Conservation (phyloP, 2,797 vertebrate species). For the Anomalospiza imberbis region DNA sequence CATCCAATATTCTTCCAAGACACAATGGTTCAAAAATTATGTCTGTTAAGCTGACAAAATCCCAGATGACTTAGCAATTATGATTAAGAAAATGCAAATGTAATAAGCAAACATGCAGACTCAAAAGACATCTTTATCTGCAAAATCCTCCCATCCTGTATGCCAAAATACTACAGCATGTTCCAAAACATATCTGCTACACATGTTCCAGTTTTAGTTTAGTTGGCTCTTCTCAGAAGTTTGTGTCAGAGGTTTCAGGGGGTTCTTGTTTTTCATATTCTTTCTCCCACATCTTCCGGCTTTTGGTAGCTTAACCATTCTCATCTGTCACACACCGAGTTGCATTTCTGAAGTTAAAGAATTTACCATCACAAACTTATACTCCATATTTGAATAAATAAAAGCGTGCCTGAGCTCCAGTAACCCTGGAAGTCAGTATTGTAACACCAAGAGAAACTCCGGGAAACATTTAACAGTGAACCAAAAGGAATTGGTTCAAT, state of each 20-base stretch:
- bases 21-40: neutral
- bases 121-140: conserved; percentile 38
- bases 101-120: conserved; percentile 10
- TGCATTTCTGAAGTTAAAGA: neutral
- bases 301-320: neutral
- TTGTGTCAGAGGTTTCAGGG: conserved; percentile 13
- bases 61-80: conserved; percentile 5
- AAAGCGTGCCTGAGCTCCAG: neutral
- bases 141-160: conserved; percentile 37
- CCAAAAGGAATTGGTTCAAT: neutral
- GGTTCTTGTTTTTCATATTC: conserved; percentile 23
- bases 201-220: neutral
- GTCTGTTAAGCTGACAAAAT: neutral
- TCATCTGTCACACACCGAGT: neutral
- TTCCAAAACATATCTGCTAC: conserved; percentile 17
- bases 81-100: neutral
- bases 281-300: neutral
- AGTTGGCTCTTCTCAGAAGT: conserved; percentile 22
- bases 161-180: neutral
- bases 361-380: neutral
- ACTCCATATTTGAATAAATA: neutral
- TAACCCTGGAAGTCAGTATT: neutral
- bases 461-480: neutral
- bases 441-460: neutral
- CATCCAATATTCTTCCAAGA: neutral